These are phyloP conservation scores for Doryteuthis pealeii DNA, from an alignment of 1,140 invertebrate species.

Conservation along the genomic window DNA sequence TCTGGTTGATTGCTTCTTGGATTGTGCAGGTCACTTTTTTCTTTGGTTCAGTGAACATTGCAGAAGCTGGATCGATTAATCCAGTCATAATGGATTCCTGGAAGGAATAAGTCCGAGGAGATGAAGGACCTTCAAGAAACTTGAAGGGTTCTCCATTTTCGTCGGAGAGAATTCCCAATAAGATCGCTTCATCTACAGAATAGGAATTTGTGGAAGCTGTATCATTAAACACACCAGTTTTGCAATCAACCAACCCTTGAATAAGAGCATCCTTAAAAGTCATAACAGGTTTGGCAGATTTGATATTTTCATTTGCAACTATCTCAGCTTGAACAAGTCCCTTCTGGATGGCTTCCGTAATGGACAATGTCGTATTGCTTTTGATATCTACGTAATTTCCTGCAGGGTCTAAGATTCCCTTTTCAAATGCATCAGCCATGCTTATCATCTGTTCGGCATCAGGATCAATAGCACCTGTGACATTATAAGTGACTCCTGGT, in stretches of 20 bases:
- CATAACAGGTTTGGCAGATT: constrained; percentile 17
- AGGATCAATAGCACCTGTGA: constrained; percentile 83
- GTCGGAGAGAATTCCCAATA: constrained; percentile 75
- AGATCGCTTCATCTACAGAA: constrained; percentile 73
- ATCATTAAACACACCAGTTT: constrained; percentile 76
- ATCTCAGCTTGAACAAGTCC: constrained; percentile 77
- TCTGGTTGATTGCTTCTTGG: constrained; percentile 68
- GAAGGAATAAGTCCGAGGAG: constrained; percentile 41
- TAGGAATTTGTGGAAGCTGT: constrained; percentile 74
- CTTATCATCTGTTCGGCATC: constrained; percentile 54
- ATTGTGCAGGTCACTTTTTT: constrained; percentile 75
- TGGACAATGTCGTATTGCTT: constrained; percentile 72
- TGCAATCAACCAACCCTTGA: constrained; percentile 76
- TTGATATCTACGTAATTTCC: constrained; percentile 72
- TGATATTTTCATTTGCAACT: constrained; percentile 64
- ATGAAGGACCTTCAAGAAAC: constrained; percentile 35
- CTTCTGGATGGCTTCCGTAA: constrained; percentile 76
- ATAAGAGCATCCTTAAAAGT: constrained; percentile 79
- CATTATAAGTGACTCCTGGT: constrained; percentile 40
- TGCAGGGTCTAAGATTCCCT: constrained; percentile 53
- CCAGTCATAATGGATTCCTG: constrained; percentile 45
- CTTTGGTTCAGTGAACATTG: constrained; percentile 73
- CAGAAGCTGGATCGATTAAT: constrained; percentile 43
- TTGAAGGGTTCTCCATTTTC: constrained; percentile 66
- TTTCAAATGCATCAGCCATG: constrained; percentile 52